Evolutionary conservation across 92 coral and sea anemone species (phyloP).

Genomic region (Micromussa lordhowensis): DNA sequence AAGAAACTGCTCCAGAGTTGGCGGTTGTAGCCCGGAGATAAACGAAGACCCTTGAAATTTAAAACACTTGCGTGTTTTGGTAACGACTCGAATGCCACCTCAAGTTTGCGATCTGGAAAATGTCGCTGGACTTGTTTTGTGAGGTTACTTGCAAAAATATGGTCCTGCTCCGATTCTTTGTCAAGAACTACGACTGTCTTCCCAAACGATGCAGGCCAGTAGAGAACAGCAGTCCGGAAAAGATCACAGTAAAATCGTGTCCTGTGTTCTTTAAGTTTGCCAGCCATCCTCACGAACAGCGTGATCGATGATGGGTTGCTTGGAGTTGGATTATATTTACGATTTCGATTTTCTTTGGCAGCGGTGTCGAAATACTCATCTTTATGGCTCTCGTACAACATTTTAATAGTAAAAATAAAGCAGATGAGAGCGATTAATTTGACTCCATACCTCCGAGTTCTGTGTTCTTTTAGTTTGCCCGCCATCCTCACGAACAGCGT

Average conservation of each 20-base stretch:
- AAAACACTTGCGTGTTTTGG: conserved; percentile 20
- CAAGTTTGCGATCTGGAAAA: conserved; percentile 41
- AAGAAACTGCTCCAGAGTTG: conserved; percentile 36
- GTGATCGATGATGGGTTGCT: not conserved
- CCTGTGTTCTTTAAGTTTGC: not conserved
- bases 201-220: conserved; percentile 53
- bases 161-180: conserved; percentile 41
- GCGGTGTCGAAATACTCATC: not conserved
- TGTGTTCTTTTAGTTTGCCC: conserved; percentile 20
- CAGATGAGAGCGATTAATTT: too few relatives aligned
- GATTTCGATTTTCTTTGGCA: not conserved
- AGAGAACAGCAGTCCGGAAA: conserved; percentile 29
- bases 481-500: conserved; percentile 32
- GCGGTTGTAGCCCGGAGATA: conserved; percentile 7
- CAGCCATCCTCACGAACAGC: not conserved
- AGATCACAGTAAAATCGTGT: conserved; percentile 40
- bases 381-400: too few relatives aligned
- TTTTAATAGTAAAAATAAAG: too few relatives aligned
- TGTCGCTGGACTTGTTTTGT: not conserved
- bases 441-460: too few relatives aligned
- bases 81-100: conserved; percentile 32
- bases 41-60: not conserved
- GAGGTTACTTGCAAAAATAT: conserved; percentile 3
- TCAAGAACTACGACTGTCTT: conserved; percentile 51
- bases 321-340: not conserved